phyloP scores from a whole-genome alignment of 2,888 invertebrate genomes.

The Actias luna region DNA sequence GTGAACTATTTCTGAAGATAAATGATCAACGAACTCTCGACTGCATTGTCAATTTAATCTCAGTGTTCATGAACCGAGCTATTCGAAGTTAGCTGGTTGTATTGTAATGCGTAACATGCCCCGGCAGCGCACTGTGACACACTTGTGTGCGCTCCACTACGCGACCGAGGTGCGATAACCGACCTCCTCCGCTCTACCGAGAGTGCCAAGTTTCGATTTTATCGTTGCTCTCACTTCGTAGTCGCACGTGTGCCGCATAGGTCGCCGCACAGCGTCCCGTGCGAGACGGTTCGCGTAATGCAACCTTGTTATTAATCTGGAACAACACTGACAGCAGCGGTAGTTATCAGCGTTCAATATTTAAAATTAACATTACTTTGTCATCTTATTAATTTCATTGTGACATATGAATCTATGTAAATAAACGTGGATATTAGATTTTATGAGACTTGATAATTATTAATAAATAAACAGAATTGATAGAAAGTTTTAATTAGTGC shows the following conservation, averaged over 20 bases:
- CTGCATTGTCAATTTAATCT: constrained; percentile 18
- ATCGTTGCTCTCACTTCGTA: constrained; percentile 59
- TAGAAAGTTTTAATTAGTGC: constrained; percentile 53
- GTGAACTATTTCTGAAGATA: constrained; percentile 31
- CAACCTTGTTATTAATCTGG: constrained; percentile 36
- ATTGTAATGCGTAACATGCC: constrained; percentile 51
- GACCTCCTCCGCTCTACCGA: constrained; percentile 62
- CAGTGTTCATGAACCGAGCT: constrained; percentile 31
- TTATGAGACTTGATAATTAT: constrained; percentile 38
- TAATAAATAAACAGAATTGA: constrained; percentile 33
- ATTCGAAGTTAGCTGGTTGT: constrained; percentile 32
- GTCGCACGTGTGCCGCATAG: constrained; percentile 60
- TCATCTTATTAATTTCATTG: constrained; percentile 25
- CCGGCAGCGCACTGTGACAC: constrained; percentile 54
- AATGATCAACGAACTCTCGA: constrained; percentile 35
- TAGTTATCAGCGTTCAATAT: constrained; percentile 36
- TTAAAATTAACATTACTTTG: constrained; percentile 39
- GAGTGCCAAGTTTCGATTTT: constrained; percentile 68
- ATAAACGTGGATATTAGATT: constrained; percentile 45
- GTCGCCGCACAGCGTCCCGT: constrained; percentile 45
- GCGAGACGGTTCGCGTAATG: constrained; percentile 53
- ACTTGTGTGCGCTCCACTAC: constrained; percentile 48
- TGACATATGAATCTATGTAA: constrained; percentile 48
- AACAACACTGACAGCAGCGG: constrained; percentile 31
- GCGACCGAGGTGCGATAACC: constrained; percentile 62